phyloP scores from a whole-genome alignment of 2,888 invertebrate species.

The Timema cristinae region DNA sequence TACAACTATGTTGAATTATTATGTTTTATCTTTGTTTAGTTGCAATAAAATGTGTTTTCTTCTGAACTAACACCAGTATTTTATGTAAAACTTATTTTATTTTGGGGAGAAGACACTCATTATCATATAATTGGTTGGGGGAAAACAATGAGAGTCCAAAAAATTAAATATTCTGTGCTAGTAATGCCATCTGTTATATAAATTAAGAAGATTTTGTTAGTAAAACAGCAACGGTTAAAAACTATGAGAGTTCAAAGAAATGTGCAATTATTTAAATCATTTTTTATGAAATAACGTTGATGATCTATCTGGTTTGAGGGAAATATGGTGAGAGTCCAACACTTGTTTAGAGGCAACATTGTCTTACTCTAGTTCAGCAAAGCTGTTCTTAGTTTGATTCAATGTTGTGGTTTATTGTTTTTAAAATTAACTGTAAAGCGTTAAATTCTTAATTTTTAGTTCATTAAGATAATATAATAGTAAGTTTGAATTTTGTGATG shows the following conservation, averaged over 20 bases:
- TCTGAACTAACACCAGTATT: too few species aligned
- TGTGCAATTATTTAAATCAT: neutral
- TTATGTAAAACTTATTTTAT: too few species aligned
- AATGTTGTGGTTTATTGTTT: neutral
- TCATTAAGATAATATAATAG: neutral
- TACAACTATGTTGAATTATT: too few species aligned
- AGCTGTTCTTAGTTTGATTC: neutral
- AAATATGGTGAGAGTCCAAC: too few species aligned
- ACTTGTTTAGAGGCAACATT: neutral
- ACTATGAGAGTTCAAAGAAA: constrained; percentile 3
- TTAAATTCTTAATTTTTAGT: neutral
- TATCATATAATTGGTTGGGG: too few species aligned
- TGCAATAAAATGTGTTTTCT: too few species aligned
- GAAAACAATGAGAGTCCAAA: too few species aligned
- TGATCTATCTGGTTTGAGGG: neutral
- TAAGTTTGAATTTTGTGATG: neutral
- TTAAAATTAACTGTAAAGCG: neutral
- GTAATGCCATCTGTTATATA: too few species aligned
- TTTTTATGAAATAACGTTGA: neutral
- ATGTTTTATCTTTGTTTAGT: too few species aligned
- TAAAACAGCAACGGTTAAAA: constrained; percentile 26
- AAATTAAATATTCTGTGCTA: too few species aligned
- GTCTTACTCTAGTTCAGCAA: neutral
- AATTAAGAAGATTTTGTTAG: neutral
- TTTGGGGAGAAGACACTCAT: too few species aligned